Conservation (phyloP, 2,113 vertebrate genomes). For the Dendrocopos noguchii region DNA sequence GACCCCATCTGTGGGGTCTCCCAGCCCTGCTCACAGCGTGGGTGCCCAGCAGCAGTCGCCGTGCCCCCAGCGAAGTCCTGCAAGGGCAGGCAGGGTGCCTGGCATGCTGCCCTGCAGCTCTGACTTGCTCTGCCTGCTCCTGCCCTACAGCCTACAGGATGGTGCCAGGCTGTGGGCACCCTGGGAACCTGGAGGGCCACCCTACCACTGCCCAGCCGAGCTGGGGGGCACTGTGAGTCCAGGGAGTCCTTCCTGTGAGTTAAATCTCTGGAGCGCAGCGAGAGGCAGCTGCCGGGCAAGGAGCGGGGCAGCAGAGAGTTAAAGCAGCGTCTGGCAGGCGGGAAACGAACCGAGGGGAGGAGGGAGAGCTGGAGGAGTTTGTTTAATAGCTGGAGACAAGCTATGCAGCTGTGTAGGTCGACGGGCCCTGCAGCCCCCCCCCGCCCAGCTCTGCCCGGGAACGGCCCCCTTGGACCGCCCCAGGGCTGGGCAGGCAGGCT, state of each 20-base stretch:
- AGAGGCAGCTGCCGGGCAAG: background rate
- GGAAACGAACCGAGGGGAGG: background rate
- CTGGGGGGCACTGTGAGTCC: background rate
- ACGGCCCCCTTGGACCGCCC: background rate
- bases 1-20: background rate
- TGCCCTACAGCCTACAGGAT: background rate
- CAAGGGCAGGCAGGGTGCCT: background rate
- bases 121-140: background rate
- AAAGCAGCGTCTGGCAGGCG: slow-evolving; percentile 33
- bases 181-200: background rate
- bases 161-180: background rate
- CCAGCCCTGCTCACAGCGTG: background rate
- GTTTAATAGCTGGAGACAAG: slow-evolving; percentile 65
- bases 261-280: background rate
- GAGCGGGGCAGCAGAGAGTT: slow-evolving; percentile 49
- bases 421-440: slow-evolving; percentile 20
- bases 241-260: accelerated
- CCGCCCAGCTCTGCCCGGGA: background rate
- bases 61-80: background rate
- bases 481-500: background rate
- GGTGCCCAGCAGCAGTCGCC: too few relatives aligned
- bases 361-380: slow-evolving; percentile 37
- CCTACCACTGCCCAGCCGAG: background rate
- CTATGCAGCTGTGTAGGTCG: slow-evolving; percentile 60
- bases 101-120: too few relatives aligned